phyloP scores from a whole-genome alignment of 2,797 vertebrate species.

The Gastrophryne carolinensis region DNA sequence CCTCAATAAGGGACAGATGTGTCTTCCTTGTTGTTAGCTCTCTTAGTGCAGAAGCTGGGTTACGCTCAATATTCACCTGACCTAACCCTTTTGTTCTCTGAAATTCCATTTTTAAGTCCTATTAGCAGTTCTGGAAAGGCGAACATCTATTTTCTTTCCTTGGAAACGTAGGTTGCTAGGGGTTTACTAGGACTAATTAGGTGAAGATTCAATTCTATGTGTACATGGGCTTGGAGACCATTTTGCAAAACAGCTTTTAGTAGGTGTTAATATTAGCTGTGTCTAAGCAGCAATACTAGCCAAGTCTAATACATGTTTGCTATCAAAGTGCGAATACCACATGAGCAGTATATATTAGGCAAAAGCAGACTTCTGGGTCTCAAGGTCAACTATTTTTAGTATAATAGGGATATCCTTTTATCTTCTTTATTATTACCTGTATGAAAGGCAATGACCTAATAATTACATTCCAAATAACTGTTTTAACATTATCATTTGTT shows the following conservation, averaged over 20 bases:
- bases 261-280: conserved; percentile 7
- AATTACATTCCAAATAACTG: background rate
- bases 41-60: background rate
- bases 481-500: background rate
- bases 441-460: background rate
- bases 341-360: background rate
- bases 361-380: background rate
- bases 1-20: background rate
- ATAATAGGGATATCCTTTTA: background rate
- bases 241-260: conserved; percentile 22
- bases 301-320: background rate
- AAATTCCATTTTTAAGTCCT: conserved; percentile 20
- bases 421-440: background rate
- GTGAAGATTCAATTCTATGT: conserved; percentile 24
- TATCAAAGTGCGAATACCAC: background rate
- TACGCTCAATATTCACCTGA: background rate
- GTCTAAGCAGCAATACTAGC: conserved; percentile 9
- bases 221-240: conserved; percentile 23
- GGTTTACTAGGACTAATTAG: conserved; percentile 45
- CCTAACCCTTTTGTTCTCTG: conserved; percentile 3
- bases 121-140: conserved; percentile 37
- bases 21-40: background rate
- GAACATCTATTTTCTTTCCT: conserved; percentile 20
- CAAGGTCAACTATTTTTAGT: conserved; percentile 5
- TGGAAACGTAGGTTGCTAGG: conserved; percentile 35